Base-by-base conservation (phyloP, 2,888 invertebrate genomes). In the Octonoba sinensis region DNA sequence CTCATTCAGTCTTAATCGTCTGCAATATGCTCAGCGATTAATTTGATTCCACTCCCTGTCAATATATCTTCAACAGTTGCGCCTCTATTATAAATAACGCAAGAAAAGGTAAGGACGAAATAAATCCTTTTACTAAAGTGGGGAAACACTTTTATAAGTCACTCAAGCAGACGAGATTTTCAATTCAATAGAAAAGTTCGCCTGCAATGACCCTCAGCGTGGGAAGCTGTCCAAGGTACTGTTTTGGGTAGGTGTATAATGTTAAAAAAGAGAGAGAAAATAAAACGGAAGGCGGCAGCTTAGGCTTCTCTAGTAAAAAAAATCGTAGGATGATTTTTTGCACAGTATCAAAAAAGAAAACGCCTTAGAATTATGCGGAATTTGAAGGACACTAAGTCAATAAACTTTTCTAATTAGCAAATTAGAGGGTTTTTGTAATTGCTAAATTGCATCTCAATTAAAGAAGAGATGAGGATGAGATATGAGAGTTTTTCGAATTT, bases 371-470 rank as follows among this genome's bases (percentile, higher is more conserved):
- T 56, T 44, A 62, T 73, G 20, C 57, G 20, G 60, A 66, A 13
- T 20, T 54, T 49, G 64, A 73, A 81, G 73, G 73, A 67, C 51
- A 22, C 18, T n/a, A 47, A 56, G 79, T 81, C 79, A 81, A 69
- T 73, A 81, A 81, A 81, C 79, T 13, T 36, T 49, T 22, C 22
- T 56, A 71, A 73, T 73, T 54, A 49, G 49, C 56, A 73, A 36
- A 73, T 73, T 73, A 65, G 13, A 49, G n/a, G 18, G 20, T 24
- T n/a, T n/a, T 27, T 56, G 36, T 73, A 64, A 64, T 56, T 73
- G 44, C 54, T 8, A 20, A 49, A 62, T 54, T 64, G 62, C 16
- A 36, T 11, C 36, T 36, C 36, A 36, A 36, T 36, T 36, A 36
- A 36, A 11, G 36, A 36, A 36, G 8, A 36, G 11, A 36, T 36